Evolutionary conservation across 2,113 vertebrate genomes (phyloP).

Genomic region (Sclerurus mexicanus): DNA sequence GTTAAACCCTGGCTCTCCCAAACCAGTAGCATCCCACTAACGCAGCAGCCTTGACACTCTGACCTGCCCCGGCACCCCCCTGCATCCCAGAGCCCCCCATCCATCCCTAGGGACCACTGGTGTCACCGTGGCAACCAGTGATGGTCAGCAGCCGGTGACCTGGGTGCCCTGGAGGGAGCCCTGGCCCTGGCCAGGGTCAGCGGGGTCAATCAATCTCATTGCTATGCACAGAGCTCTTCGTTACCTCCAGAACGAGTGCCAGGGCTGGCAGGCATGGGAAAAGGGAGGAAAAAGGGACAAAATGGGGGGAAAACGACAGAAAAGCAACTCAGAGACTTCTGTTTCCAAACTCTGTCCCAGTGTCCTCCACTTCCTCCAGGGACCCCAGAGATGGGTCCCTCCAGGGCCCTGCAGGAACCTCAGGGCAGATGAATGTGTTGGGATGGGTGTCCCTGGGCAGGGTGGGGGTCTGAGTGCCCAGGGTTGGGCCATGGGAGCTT

Average conservation of each 20-base stretch:
- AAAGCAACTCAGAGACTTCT: neutral
- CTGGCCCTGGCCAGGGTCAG: constrained; percentile 59
- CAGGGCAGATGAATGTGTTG: neutral
- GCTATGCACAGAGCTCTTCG: constrained; percentile 61
- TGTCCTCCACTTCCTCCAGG: neutral
- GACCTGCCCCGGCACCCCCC: neutral
- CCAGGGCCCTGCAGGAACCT: neutral
- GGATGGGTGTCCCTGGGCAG: neutral
- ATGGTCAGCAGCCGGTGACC: constrained; percentile 73
- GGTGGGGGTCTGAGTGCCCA: neutral
- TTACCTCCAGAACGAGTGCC: neutral
- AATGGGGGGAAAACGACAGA: accelerated
- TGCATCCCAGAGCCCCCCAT: neutral
- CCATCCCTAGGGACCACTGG: neutral
- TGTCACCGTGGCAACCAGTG: constrained; percentile 65
- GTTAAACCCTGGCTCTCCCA: neutral
- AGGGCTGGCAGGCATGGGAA: neutral
- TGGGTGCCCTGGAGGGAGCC: constrained; percentile 53
- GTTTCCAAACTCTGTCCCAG: neutral
- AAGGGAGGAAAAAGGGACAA: neutral
- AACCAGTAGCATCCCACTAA: neutral
- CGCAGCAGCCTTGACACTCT: neutral
- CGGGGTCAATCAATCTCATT: constrained; percentile 74
- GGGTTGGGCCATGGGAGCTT: accelerated
- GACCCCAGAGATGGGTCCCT: neutral